phyloP scores from a whole-genome alignment of 2,113 vertebrate genomes.

The Girardinichthys multiradiatus region DNA sequence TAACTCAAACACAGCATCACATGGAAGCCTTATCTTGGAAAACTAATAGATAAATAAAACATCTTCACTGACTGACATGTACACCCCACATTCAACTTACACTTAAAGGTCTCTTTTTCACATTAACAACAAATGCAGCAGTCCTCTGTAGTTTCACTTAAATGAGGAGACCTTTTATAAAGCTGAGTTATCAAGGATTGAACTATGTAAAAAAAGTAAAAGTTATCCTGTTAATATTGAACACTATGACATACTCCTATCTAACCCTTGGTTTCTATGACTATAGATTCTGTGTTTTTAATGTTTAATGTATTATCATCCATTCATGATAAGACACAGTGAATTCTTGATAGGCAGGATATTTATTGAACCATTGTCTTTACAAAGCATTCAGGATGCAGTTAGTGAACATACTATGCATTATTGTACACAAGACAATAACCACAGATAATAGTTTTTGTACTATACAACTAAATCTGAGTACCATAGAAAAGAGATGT shows the following conservation, averaged over 20 bases:
- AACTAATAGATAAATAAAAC: background rate
- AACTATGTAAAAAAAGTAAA: conserved; percentile 41
- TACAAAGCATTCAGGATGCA: background rate
- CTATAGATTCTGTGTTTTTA: too few species aligned
- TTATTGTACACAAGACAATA: background rate
- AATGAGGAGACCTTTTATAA: conserved; percentile 8
- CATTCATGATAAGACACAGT: background rate
- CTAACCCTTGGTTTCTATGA: too few species aligned
- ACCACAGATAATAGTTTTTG: background rate
- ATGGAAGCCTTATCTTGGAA: background rate
- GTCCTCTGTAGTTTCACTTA: background rate
- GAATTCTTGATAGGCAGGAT: background rate
- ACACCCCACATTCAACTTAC: background rate
- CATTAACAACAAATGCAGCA: background rate
- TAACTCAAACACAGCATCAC: background rate
- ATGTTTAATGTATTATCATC: background rate
- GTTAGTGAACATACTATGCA: background rate
- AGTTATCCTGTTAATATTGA: background rate
- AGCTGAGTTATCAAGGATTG: conserved; percentile 1
- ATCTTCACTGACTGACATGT: background rate
- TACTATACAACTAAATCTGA: background rate
- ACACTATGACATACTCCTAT: too few species aligned
- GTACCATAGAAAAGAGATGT: too few species aligned
- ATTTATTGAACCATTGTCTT: background rate
- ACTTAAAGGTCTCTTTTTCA: background rate